Evolutionary conservation across 2,888 invertebrate genomes (phyloP), one percentile per base, ranked within the genome.

Genomic region (Euzophera pinguis): DNA sequence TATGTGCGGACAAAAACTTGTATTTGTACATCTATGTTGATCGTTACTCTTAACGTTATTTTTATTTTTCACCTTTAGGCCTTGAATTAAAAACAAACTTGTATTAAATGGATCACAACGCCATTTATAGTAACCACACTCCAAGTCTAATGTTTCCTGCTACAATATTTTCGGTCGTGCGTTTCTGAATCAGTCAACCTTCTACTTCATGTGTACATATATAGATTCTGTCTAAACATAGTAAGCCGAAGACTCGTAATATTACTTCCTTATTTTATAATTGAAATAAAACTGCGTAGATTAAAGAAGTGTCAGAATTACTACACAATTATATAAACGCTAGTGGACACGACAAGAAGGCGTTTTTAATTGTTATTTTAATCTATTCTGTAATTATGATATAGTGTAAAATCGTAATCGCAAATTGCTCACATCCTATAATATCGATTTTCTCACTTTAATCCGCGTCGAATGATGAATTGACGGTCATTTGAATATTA

Each of bases 381-480:
- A 10, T 43, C 12, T 27, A 27, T 43, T 27, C 42, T 27, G 9
- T 13, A 45, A 45, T 45, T 45, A 34, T 3, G 16, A 34, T 6
- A 12, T 45, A 34, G 45, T 45, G 45, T 45, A 45, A 50, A 50
- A 50, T 49, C 7, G 13, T 27, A 51, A 51, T 51, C 22, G 51
- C 14, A 43, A 43, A 51, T 43, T 43, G 42, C 27, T 50, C 43
- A 51, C 43, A 32, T 47, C 17, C 48, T 49, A 34, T 48, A 42
- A 34, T 43, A 42, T 16, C 38, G 35, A 43, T 54, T 39, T 38
- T 45, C 49, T 47, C 17, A 50, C 42, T 43, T 37, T 37, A 51
- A 43, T 43, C 51, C 43, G 51, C 42, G 43, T 35, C 51, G 51
- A 51, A 51, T 51, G 51, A 51, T 51, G 35, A 37, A 43, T 43